Evolutionary conservation across 2,888 invertebrate genomes (phyloP).

Genomic region (Megaustenia siamemsis): DNA sequence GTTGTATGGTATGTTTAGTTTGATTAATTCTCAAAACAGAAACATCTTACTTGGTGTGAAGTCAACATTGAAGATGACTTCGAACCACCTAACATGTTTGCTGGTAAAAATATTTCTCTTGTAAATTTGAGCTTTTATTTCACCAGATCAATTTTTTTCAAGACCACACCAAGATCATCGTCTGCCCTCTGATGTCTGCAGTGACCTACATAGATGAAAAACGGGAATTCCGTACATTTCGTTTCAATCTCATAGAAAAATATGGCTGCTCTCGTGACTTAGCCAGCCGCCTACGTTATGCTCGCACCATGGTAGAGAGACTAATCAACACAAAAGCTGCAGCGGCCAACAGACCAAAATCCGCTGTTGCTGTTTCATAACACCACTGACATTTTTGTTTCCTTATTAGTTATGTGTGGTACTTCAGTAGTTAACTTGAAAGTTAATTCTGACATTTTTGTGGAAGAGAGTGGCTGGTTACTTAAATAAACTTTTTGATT

Average conservation of each 20-base stretch:
- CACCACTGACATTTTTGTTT: not conserved
- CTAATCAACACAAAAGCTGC: slow-evolving; percentile 71
- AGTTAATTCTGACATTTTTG: not conserved
- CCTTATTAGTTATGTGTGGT: not conserved
- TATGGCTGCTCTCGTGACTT: slow-evolving; percentile 91
- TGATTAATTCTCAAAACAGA: too few relatives aligned
- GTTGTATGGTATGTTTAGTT: too few relatives aligned
- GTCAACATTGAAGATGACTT: too few relatives aligned
- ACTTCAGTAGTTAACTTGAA: not conserved
- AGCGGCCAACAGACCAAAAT: slow-evolving; percentile 63
- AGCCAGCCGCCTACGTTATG: slow-evolving; percentile 90
- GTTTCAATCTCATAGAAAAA: slow-evolving; percentile 88
- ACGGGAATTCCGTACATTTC: slow-evolving; percentile 94
- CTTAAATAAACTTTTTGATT: not conserved
- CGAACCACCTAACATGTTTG: too few relatives aligned
- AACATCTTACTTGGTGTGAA: too few relatives aligned
- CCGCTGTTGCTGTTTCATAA: slow-evolving; percentile 62
- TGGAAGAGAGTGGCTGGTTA: not conserved
- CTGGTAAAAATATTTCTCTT: too few relatives aligned
- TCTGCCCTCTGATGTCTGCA: slow-evolving; percentile 98
- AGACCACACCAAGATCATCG: slow-evolving; percentile 98
- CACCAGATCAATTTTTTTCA: slow-evolving; percentile 94
- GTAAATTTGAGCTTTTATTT: not conserved
- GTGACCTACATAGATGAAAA: slow-evolving; percentile 96
- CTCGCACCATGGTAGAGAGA: slow-evolving; percentile 81